Evolutionary conservation across 92 coral and sea anemone species (phyloP).

Genomic region (Epizoanthus fatuus): DNA sequence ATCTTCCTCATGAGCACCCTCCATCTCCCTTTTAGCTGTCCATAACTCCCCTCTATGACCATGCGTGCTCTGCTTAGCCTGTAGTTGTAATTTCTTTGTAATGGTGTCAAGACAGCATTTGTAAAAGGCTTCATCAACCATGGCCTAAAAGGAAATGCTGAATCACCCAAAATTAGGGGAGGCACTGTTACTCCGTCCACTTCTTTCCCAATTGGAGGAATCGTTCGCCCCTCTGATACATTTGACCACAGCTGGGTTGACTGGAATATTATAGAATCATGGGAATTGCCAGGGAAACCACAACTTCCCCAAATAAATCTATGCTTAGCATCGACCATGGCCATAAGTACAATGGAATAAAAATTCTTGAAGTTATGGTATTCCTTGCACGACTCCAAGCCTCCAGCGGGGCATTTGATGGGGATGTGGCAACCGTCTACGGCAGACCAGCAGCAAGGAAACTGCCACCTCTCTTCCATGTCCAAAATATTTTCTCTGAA

Average conservation of each 20-base stretch:
- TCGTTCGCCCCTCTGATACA: slow-evolving; percentile 5
- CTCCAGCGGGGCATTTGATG: slow-evolving; percentile 57
- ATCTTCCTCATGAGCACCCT: slow-evolving; percentile 51
- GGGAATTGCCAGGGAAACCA: slow-evolving; percentile 62
- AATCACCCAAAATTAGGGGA: slow-evolving; percentile 45
- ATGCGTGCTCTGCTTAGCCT: slow-evolving; percentile 61
- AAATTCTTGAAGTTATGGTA: slow-evolving; percentile 68
- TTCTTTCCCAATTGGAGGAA: slow-evolving; percentile 30
- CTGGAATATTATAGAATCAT: slow-evolving; percentile 42
- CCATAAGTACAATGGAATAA: slow-evolving; percentile 68
- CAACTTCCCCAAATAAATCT: slow-evolving; percentile 64
- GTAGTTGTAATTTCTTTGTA: slow-evolving; percentile 38
- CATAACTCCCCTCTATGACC: slow-evolving; percentile 52
- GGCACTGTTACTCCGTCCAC: slow-evolving; percentile 32
- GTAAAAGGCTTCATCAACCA: slow-evolving; percentile 53
- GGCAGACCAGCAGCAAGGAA: not conserved
- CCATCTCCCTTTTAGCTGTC: slow-evolving; percentile 73
- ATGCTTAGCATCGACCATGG: slow-evolving; percentile 61
- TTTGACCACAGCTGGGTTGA: slow-evolving; percentile 46
- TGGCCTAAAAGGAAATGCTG: slow-evolving; percentile 45
- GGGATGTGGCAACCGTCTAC: slow-evolving; percentile 35
- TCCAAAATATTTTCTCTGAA: slow-evolving; percentile 5
- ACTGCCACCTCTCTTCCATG: slow-evolving; percentile 9
- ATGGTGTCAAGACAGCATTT: slow-evolving; percentile 34
- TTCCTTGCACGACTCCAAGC: slow-evolving; percentile 59